These are phyloP conservation scores for Tanaodytes sp. DNA, from an alignment of 2,888 invertebrate genomes.

Conservation along the genomic window DNA sequence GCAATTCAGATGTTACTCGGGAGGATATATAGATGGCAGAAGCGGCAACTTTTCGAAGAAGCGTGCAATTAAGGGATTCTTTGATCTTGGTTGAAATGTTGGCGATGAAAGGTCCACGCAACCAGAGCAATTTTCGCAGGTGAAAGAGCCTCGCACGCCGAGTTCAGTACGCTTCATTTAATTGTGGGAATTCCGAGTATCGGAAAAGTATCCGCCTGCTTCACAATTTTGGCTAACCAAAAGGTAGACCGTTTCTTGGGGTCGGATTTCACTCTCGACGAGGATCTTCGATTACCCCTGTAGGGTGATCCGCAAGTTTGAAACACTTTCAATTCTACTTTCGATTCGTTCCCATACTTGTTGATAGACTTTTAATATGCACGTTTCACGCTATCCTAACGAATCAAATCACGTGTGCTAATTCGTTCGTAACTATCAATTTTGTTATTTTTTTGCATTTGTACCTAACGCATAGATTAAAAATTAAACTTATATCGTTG, in stretches of 20 bases:
- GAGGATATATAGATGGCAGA: slow-evolving; percentile 63
- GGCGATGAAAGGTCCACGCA: slow-evolving; percentile 68
- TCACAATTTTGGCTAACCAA: slow-evolving; percentile 55
- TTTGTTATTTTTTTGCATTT: too few species aligned
- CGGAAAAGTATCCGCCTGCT: slow-evolving; percentile 54
- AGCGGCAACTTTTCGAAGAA: slow-evolving; percentile 54
- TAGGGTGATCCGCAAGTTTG: slow-evolving; percentile 28
- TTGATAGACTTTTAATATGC: slow-evolving; percentile 6
- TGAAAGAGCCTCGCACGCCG: slow-evolving; percentile 63
- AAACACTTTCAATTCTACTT: slow-evolving; percentile 39
- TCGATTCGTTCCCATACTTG: slow-evolving; percentile 10
- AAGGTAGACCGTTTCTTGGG: slow-evolving; percentile 51
- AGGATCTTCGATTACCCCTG: slow-evolving; percentile 32
- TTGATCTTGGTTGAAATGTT: slow-evolving; percentile 70
- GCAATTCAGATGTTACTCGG: too few species aligned
- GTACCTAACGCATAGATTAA: too few species aligned
- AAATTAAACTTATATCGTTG: too few species aligned
- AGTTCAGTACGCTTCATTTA: slow-evolving; percentile 67
- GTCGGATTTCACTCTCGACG: slow-evolving; percentile 44
- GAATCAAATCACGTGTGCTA: too few species aligned
- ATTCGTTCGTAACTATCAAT: too few species aligned
- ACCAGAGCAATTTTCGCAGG: slow-evolving; percentile 68
- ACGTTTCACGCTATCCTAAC: neutral
- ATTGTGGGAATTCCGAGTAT: slow-evolving; percentile 66
- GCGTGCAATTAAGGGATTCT: slow-evolving; percentile 67